Conservation (phyloP, 2,888 invertebrate genomes). For the Amblyjoppa proteus region DNA sequence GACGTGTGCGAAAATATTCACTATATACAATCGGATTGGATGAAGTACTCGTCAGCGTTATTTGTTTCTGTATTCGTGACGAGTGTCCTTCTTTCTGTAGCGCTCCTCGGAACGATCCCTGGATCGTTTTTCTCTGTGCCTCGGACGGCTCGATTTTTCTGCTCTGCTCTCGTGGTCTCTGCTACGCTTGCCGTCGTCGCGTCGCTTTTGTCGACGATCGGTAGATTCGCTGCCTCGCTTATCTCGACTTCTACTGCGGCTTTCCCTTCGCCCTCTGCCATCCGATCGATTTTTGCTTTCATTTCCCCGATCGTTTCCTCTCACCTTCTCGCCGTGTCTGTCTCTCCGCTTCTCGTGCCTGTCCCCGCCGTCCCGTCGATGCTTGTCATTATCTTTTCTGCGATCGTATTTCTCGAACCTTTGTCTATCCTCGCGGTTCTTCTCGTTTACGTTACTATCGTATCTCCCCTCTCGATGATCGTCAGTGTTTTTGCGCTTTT, state of each 20-base stretch:
- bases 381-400: conserved; percentile 58
- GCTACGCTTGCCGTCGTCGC: conserved; percentile 59
- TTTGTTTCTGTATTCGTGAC: conserved; percentile 62
- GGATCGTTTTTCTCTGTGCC: conserved; percentile 68
- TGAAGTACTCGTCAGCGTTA: conserved; percentile 31
- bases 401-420: conserved; percentile 59
- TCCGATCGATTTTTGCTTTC: conserved; percentile 56
- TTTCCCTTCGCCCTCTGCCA: conserved; percentile 45
- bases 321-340: conserved; percentile 52
- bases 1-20: conserved; percentile 52
- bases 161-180: conserved; percentile 59
- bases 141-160: conserved; percentile 64
- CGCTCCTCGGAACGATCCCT: conserved; percentile 70
- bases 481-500: conserved; percentile 63
- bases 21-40: conserved; percentile 61
- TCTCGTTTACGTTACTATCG: conserved; percentile 66
- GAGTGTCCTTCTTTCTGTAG: conserved; percentile 56
- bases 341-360: conserved; percentile 47
- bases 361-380: conserved; percentile 42
- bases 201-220: conserved; percentile 44
- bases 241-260: conserved; percentile 68
- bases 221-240: conserved; percentile 48
- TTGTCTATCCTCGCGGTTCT: conserved; percentile 68
- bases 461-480: conserved; percentile 63
- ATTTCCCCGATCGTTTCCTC: conserved; percentile 62